Evolutionary conservation across 2,888 invertebrate species (phyloP).

Genomic region (Pilophorus perplexus): DNA sequence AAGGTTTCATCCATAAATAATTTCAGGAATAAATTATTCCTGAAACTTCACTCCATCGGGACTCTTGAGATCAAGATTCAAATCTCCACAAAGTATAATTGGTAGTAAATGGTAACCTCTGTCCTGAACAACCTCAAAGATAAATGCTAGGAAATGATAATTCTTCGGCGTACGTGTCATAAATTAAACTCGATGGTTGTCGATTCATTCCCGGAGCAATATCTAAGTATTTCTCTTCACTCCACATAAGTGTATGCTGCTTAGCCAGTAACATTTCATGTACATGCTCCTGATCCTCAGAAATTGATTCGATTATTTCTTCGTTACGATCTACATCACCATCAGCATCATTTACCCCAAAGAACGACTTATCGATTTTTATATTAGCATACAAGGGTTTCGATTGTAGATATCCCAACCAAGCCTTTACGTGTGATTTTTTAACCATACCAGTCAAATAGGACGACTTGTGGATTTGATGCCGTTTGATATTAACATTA

Average conservation of each 20-base stretch:
- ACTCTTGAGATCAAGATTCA: background rate
- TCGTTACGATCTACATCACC: conserved; percentile 1
- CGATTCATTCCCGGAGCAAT: conserved; percentile 4
- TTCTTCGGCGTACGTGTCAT: background rate
- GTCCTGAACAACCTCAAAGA: no score
- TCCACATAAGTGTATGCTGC: conserved; percentile 8
- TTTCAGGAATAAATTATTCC: no score
- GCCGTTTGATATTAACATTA: no score
- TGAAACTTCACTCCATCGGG: no score
- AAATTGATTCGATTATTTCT: conserved; percentile 2
- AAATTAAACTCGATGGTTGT: background rate
- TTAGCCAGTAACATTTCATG: conserved; percentile 3
- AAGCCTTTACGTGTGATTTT: conserved; percentile 6
- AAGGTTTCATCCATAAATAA: no score
- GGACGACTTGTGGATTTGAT: background rate
- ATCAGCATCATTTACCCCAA: background rate
- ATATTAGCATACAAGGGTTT: conserved; percentile 4
- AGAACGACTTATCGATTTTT: background rate
- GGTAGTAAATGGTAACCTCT: no score
- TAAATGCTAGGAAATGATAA: conserved; percentile 7
- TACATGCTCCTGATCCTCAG: background rate
- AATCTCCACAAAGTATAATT: no score
- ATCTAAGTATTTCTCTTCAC: background rate
- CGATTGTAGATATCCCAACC: conserved; percentile 1
- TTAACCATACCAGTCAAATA: background rate